Base-by-base conservation (phyloP, 1,140 invertebrate species). In the Meloidogyne hapla region DNA sequence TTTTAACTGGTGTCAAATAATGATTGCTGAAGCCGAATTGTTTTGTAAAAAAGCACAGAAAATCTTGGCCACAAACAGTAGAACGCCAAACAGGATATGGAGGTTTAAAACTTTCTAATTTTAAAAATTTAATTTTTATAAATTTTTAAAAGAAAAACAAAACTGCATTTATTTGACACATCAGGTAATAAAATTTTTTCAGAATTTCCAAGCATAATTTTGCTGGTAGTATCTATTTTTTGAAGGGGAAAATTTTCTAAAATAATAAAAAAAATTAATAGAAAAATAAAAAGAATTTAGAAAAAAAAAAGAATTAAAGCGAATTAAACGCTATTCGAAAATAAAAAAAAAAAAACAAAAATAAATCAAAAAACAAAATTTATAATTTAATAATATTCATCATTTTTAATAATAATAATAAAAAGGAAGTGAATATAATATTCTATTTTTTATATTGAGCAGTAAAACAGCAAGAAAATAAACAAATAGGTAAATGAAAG, bases 11-110 rank as follows among this genome's bases (percentile, higher is more conserved):
- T 0, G 56, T 18, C 48, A 64, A n/a, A 28, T 13, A 63, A 64
- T 73, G 71, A 38, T 73, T 73, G 48, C 71, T 73, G 8, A 73
- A 73, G 2, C 56, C 71, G 38, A 56, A 73, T 26, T 63, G 13
- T 38, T 73, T 73, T 4, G 71, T 64, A 61, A 73, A 73, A 64
- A 73, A 73, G 48, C 45, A 56, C 8, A 73, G n/a, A 73, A 73
- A 73, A 9, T 21, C 71, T 6, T 64, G 71, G 0, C 23, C 71
- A 33, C 40, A 28, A 5, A 25, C 18, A 0, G 71, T 73, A 1
- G 15, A 8, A 13, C 28, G n/a, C 23, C 5, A 67, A 18, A 21
- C 21, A 38, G 65, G 65, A 9, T 18, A 38, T 21, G 65, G 65
- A 67, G 65, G 65, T 0, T 15, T 21, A 1, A 42, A 12, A 23